phyloP scores from a whole-genome alignment of 2,113 vertebrate species.

The Podiceps cristatus region DNA sequence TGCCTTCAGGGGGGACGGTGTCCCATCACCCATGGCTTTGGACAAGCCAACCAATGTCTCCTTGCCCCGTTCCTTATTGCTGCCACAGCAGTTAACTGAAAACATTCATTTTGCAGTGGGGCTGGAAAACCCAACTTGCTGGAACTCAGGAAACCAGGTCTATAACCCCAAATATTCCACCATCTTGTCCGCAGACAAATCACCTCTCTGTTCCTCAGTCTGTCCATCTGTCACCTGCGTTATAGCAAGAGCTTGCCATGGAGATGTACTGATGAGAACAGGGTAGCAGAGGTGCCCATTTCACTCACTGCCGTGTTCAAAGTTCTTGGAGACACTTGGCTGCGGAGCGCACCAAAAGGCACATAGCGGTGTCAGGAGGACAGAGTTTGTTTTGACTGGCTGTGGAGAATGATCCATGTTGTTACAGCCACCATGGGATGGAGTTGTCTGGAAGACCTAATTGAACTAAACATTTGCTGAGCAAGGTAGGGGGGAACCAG shows the following conservation, averaged over 20 bases:
- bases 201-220: background rate
- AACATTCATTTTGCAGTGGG: background rate
- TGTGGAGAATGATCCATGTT: conserved; percentile 12
- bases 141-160: background rate
- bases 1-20: background rate
- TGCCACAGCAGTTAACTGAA: rapidly evolving
- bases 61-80: background rate
- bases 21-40: background rate
- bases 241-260: rapidly evolving
- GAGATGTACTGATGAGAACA: background rate
- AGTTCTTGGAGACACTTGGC: background rate
- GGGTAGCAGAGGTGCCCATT: background rate
- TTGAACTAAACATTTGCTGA: background rate
- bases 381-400: background rate
- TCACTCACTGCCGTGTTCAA: background rate
- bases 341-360: background rate
- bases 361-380: background rate
- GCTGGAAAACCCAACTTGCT: background rate
- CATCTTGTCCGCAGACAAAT: background rate
- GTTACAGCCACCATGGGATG: background rate
- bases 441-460: conserved; percentile 1
- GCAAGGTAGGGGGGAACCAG: background rate
- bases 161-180: background rate
- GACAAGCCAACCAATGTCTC: background rate
- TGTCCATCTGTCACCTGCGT: background rate